phyloP scores from a whole-genome alignment of 2,888 invertebrate genomes.

The Hydrotaea diabolus region DNA sequence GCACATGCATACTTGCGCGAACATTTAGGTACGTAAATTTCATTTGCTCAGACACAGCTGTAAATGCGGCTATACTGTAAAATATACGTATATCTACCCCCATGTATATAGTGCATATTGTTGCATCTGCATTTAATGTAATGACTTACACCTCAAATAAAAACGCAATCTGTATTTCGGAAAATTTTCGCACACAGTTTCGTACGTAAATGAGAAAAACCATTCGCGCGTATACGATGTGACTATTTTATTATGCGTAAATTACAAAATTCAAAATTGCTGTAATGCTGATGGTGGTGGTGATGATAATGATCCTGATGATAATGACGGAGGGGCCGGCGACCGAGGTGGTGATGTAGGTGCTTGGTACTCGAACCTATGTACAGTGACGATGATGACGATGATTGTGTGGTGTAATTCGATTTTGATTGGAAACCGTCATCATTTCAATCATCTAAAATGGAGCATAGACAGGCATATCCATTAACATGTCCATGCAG shows the following conservation, averaged over 20 bases:
- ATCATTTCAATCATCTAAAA: conserved; percentile 19
- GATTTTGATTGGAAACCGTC: conserved; percentile 1
- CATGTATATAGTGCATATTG: not conserved
- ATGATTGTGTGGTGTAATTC: conserved; percentile 21
- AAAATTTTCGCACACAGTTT: not conserved
- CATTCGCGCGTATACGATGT: conserved; percentile 13
- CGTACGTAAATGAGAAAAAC: conserved; percentile 17
- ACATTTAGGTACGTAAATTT: not conserved
- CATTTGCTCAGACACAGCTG: too few species aligned
- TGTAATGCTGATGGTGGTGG: not conserved
- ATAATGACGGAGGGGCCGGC: not conserved
- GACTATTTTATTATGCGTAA: conserved; percentile 41
- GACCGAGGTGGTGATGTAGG: not conserved
- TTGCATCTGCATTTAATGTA: conserved; percentile 7
- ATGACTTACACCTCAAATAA: conserved; percentile 18
- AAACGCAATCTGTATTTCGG: not conserved
- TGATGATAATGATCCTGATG: not conserved
- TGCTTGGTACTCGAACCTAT: not conserved
- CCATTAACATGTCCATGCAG: too few species aligned
- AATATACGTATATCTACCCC: not conserved
- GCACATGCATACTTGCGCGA: not conserved
- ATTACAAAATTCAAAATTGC: conserved; percentile 19
- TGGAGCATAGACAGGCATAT: not conserved
- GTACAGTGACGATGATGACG: too few species aligned
- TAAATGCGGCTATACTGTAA: too few species aligned